Evolutionary conservation across 2,888 invertebrate genomes (phyloP).

Genomic region (Phalera bucephala): DNA sequence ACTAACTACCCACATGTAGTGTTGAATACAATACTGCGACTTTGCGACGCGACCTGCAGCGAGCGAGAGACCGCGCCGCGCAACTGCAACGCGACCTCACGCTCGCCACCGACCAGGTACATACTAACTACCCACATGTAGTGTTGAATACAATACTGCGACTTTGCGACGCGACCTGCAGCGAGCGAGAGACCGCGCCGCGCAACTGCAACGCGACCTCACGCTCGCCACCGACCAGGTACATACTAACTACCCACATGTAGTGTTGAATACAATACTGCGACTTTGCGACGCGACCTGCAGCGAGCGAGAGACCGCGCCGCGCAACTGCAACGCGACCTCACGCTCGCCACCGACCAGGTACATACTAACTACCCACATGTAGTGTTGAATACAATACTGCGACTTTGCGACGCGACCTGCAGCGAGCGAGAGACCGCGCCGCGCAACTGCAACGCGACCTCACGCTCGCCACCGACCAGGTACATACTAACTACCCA

Average conservation of each 20-base stretch:
- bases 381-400: too few species aligned
- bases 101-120: slow-evolving; percentile 57
- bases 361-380: slow-evolving; percentile 40
- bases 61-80: slow-evolving; percentile 46
- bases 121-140: too few species aligned
- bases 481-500: slow-evolving; percentile 50
- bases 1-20: too few species aligned
- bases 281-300: slow-evolving; percentile 80
- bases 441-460: slow-evolving; percentile 50
- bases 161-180: slow-evolving; percentile 80
- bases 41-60: slow-evolving; percentile 79
- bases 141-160: too few species aligned
- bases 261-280: too few species aligned
- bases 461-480: slow-evolving; percentile 48
- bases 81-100: slow-evolving; percentile 52
- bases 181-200: slow-evolving; percentile 48
- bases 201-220: slow-evolving; percentile 53
- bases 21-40: too few species aligned
- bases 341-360: slow-evolving; percentile 53
- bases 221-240: slow-evolving; percentile 57
- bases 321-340: slow-evolving; percentile 50
- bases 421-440: slow-evolving; percentile 52
- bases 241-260: too few species aligned
- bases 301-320: slow-evolving; percentile 49
- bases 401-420: slow-evolving; percentile 80